These are phyloP conservation scores for Rhopalosiphum nymphaeae DNA, from an alignment of 2,888 invertebrate species.

Conservation along the genomic window DNA sequence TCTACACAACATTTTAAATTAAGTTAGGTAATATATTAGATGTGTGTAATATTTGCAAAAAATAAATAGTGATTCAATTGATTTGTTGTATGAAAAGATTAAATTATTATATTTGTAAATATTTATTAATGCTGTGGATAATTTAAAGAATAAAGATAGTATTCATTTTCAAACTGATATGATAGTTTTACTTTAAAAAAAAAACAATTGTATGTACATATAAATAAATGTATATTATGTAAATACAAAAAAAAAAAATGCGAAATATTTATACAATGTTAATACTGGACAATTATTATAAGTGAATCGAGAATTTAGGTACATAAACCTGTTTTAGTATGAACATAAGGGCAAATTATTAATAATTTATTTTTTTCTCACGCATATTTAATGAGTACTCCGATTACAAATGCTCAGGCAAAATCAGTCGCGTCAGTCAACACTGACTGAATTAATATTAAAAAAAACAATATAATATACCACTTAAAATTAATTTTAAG, in stretches of 20 bases:
- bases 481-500: conserved; percentile 13
- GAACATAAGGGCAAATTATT: neutral
- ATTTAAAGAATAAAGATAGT: neutral
- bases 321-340: conserved; percentile 6
- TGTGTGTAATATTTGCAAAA: neutral
- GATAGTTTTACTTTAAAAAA: conserved; percentile 5
- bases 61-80: neutral
- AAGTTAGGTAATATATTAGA: neutral
- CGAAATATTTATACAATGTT: conserved; percentile 50
- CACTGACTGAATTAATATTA: conserved; percentile 23
- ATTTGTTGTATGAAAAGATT: neutral
- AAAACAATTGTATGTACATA: conserved; percentile 14
- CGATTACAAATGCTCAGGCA: conserved; percentile 28
- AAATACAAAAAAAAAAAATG: conserved; percentile 45
- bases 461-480: neutral
- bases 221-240: conserved; percentile 47
- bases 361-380: conserved; percentile 15
- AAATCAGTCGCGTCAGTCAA: conserved; percentile 53
- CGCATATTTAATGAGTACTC: neutral
- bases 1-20: neutral
- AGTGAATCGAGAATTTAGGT: conserved; percentile 44
- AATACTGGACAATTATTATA: conserved; percentile 56
- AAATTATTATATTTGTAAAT: neutral
- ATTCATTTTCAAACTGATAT: neutral
- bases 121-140: neutral